Evolutionary conservation across 2,113 vertebrate species (phyloP).

Genomic region (Rhodinocichla rosea): DNA sequence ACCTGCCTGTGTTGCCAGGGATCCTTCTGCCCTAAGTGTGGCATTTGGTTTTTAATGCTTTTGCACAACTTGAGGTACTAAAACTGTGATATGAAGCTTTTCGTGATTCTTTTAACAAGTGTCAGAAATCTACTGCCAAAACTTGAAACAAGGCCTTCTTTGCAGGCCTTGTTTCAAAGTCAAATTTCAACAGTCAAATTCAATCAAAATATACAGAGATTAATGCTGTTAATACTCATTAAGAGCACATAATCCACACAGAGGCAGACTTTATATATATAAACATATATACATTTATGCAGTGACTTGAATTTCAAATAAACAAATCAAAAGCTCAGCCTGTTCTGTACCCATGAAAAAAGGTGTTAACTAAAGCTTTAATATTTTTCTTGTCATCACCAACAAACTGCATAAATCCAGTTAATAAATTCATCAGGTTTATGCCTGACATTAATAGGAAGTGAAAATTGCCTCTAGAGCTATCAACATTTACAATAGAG

Average conservation of each 20-base stretch:
- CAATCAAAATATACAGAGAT: neutral
- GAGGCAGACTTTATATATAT: neutral
- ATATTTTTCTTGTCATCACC: slow-evolving; percentile 36
- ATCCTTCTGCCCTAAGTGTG: neutral
- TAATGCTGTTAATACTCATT: neutral
- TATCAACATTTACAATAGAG: neutral
- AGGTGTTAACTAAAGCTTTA: neutral
- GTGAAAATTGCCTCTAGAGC: slow-evolving; percentile 47
- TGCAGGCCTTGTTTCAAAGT: neutral
- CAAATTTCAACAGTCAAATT: neutral
- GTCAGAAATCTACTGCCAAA: neutral
- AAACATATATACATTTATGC: neutral
- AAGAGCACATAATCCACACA: neutral
- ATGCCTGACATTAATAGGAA: slow-evolving; percentile 35
- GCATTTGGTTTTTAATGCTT: neutral
- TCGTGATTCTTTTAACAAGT: neutral
- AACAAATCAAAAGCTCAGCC: slow-evolving; percentile 18
- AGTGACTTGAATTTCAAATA: slow-evolving; percentile 7
- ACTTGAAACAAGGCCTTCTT: neutral
- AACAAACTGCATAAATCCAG: slow-evolving; percentile 11
- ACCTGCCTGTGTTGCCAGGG: too few species aligned
- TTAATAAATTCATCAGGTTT: slow-evolving; percentile 38
- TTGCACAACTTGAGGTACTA: neutral
- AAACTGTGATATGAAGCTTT: neutral
- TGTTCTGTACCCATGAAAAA: neutral